phyloP scores from a whole-genome alignment of 2,888 invertebrate genomes.

The Coleophora deauratella region DNA sequence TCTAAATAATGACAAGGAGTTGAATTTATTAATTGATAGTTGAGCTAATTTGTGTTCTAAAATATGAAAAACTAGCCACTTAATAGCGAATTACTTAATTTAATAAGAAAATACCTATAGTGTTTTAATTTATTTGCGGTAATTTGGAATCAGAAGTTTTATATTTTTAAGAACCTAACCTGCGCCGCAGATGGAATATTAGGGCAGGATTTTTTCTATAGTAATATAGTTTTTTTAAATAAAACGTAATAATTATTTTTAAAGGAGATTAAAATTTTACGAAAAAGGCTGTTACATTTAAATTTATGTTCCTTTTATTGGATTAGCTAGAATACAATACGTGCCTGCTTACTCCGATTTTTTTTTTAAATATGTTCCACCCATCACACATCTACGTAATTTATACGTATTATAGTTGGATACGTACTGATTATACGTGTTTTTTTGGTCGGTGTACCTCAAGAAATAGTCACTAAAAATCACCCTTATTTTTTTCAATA shows the following conservation, averaged over 20 bases:
- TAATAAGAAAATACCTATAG: slow-evolving; percentile 2
- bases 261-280: neutral
- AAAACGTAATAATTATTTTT: slow-evolving; percentile 5
- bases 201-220: slow-evolving; percentile 14
- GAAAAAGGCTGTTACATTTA: too few relatives aligned
- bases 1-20: neutral
- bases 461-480: too few relatives aligned
- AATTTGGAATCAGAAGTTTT: slow-evolving; percentile 5
- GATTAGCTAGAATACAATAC: too few relatives aligned
- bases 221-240: slow-evolving; percentile 8
- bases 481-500: too few relatives aligned
- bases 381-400: too few relatives aligned
- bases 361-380: too few relatives aligned
- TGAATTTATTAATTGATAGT: slow-evolving; percentile 9
- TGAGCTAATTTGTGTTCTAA: slow-evolving; percentile 9
- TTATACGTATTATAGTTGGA: too few relatives aligned
- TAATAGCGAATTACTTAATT: neutral
- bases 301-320: too few relatives aligned
- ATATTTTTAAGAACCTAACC: slow-evolving; percentile 4
- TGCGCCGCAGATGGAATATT: slow-evolving; percentile 3
- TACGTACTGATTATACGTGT: too few relatives aligned
- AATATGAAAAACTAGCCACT: neutral
- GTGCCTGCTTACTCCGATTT: too few relatives aligned
- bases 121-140: slow-evolving; percentile 5
- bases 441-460: too few relatives aligned